Percentiles rank a stretch among this genome's conserved stretches.
phyloP scores from a whole-genome alignment of 2,113 vertebrate genomes.

The Numida meleagris region DNA sequence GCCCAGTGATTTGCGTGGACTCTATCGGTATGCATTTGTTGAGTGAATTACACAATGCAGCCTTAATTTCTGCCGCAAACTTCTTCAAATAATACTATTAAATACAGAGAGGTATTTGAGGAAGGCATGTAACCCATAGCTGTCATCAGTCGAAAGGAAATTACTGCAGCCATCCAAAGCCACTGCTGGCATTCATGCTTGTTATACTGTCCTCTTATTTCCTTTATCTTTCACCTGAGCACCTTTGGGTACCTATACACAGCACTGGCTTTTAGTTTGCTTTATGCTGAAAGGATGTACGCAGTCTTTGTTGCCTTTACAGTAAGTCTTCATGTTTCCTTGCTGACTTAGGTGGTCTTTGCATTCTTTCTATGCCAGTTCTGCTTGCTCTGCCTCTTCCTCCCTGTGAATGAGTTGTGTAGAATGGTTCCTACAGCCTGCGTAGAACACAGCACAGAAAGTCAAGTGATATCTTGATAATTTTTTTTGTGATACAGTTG shows the following conservation, averaged over 20 bases:
- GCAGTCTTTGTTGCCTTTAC: background rate
- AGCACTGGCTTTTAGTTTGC: background rate
- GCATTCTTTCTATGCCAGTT: fast-evolving
- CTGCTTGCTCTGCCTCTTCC: background rate
- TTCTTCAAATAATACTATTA: background rate
- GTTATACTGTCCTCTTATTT: background rate
- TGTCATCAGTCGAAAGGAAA: background rate
- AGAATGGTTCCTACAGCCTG: background rate
- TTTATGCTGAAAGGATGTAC: background rate
- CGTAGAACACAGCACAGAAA: fast-evolving
- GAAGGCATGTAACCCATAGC: background rate
- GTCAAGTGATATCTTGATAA: background rate
- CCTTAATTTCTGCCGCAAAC: background rate
- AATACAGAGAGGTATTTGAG: background rate
- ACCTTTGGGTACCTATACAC: background rate
- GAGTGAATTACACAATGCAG: background rate
- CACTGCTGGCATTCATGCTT: background rate
- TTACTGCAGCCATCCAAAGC: background rate
- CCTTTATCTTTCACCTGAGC: background rate
- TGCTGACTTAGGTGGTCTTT: background rate
- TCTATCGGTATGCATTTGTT: background rate
- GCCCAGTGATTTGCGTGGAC: background rate
- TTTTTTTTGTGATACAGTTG: background rate
- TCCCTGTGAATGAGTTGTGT: fast-evolving
- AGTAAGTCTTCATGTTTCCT: background rate